phyloP scores from a whole-genome alignment of 2,888 invertebrate genomes.

The Protonemura montana region DNA sequence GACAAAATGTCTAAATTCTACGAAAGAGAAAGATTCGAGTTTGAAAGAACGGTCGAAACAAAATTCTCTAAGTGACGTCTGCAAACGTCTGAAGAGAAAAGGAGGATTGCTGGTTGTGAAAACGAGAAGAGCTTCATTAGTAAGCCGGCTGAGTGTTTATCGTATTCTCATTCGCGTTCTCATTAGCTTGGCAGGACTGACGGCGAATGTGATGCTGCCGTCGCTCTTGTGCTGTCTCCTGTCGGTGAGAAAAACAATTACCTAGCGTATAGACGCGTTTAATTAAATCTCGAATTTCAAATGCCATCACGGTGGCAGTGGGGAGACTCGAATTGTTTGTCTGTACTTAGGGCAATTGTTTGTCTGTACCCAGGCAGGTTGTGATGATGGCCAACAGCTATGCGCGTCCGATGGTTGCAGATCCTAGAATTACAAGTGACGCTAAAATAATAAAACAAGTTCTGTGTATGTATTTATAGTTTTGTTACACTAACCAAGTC shows the following conservation, averaged over 20 bases:
- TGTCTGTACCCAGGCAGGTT: too few relatives aligned
- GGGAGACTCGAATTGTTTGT: not conserved
- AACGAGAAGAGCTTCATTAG: not conserved
- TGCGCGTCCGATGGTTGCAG: too few relatives aligned
- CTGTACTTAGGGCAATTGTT: too few relatives aligned
- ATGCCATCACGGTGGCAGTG: not conserved
- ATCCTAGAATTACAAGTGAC: too few relatives aligned
- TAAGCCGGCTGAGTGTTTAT: not conserved
- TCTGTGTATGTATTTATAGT: too few relatives aligned
- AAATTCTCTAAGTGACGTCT: not conserved
- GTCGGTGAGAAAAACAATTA: not conserved
- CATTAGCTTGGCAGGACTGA: not conserved
- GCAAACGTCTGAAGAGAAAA: not conserved
- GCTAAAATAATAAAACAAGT: too few relatives aligned
- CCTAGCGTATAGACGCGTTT: not conserved
- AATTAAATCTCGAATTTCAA: slow-evolving; percentile 1
- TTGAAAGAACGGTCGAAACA: not conserved
- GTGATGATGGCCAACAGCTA: too few relatives aligned
- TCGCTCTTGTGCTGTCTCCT: not conserved
- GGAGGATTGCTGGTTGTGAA: not conserved
- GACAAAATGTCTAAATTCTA: not conserved
- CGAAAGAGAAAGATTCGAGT: not conserved
- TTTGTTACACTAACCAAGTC: too few relatives aligned
- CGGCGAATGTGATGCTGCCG: not conserved
- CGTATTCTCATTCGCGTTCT: not conserved